Conservation (phyloP, 92 coral and sea anemone species). For the Epizoanthus illoricatus region DNA sequence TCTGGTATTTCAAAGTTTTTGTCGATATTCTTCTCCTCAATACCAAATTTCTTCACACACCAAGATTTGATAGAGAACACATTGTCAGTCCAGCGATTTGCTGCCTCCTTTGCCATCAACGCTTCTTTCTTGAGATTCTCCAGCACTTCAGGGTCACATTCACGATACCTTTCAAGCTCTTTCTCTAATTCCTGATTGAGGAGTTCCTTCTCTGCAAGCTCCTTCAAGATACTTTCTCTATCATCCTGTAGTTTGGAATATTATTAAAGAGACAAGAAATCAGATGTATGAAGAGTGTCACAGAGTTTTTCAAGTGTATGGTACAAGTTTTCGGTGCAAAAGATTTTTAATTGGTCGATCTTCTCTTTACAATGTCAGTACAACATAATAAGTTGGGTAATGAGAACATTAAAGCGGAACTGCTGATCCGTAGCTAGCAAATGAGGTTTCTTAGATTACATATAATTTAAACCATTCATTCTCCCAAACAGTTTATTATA, state of each 20-base stretch:
- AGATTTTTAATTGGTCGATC: too few species aligned
- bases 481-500: too few species aligned
- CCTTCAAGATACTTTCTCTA: slow-evolving; percentile 64
- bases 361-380: too few species aligned
- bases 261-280: not conserved
- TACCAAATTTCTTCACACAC: slow-evolving; percentile 90
- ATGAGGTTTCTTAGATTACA: too few species aligned
- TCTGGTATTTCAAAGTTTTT: slow-evolving; percentile 97
- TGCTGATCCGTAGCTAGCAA: too few species aligned
- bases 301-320: not conserved
- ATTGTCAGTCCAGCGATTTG: slow-evolving; percentile 96
- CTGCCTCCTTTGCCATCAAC: slow-evolving; percentile 83
- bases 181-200: slow-evolving; percentile 60
- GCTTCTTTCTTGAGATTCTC: slow-evolving; percentile 80
- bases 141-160: slow-evolving; percentile 94
- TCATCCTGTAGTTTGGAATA: slow-evolving; percentile 52
- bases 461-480: too few species aligned
- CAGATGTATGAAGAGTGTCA: not conserved
- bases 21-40: slow-evolving; percentile 88
- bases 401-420: too few species aligned
- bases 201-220: slow-evolving; percentile 73
- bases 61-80: slow-evolving; percentile 90
- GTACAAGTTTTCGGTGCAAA: too few species aligned
- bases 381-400: too few species aligned
- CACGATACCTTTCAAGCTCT: slow-evolving; percentile 74